A percentile compares a stretch with the other conserved stretches of the same genome.
phyloP scores from a whole-genome alignment of 2,113 vertebrate genomes.

The Axis porcinus region DNA sequence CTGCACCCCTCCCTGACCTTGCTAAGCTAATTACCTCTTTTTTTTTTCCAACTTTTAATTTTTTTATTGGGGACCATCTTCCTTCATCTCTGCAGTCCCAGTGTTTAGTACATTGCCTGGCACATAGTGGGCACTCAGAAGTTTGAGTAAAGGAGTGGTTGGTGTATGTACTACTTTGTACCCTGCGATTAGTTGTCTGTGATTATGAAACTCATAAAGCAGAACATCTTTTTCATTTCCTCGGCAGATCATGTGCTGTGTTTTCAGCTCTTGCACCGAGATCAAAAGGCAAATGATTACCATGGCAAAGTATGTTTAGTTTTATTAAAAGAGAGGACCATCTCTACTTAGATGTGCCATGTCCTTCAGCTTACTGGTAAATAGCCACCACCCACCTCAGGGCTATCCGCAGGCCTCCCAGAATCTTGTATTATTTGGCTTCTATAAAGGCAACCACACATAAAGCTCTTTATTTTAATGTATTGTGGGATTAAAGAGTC shows the following conservation, averaged over 20 bases:
- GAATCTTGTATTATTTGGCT: slow-evolving; percentile 34
- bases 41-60: not conserved
- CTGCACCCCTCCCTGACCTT: not conserved
- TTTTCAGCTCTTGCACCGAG: slow-evolving; percentile 35
- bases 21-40: not conserved
- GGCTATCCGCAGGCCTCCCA: not conserved
- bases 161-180: not conserved
- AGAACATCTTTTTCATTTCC: slow-evolving; percentile 13
- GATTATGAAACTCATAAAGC: not conserved
- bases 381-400: not conserved
- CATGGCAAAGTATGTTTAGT: slow-evolving; percentile 19
- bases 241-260: not conserved
- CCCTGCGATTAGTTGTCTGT: not conserved
- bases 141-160: not conserved
- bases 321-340: slow-evolving; percentile 26
- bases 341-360: slow-evolving; percentile 3
- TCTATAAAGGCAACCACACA: not conserved
- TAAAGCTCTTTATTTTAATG: slow-evolving; percentile 37
- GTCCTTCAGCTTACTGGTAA: slow-evolving; percentile 1
- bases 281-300: slow-evolving; percentile 36
- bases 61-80: not conserved
- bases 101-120: not conserved
- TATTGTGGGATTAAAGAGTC: slow-evolving; percentile 27
- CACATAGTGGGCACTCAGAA: not conserved
- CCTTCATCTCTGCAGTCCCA: not conserved